phyloP scores from a whole-genome alignment of 1,140 invertebrate species.

The Reticulitermes speratus region DNA sequence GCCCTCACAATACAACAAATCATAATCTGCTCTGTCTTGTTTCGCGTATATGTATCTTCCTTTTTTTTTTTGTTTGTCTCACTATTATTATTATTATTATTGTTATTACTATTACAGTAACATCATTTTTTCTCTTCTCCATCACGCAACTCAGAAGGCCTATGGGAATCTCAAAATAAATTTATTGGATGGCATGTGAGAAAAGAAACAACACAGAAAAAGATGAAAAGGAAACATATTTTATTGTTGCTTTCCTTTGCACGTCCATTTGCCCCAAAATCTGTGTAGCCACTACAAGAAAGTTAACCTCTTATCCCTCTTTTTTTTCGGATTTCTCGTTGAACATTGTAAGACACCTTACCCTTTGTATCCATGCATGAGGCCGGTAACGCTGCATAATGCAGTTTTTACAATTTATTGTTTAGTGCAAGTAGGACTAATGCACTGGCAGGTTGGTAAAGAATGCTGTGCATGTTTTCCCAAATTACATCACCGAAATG shows the following conservation, averaged over 20 bases:
- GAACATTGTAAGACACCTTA: too few species aligned
- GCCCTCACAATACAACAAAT: not conserved
- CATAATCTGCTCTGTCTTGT: not conserved
- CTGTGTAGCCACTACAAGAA: not conserved
- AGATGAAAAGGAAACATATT: not conserved
- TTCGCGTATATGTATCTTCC: too few species aligned
- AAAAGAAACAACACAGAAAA: not conserved
- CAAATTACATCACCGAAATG: too few species aligned
- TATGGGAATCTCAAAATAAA: not conserved
- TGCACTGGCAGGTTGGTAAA: too few species aligned
- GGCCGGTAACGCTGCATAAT: too few species aligned
- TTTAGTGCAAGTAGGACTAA: too few species aligned
- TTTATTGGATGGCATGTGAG: not conserved
- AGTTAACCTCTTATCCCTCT: not conserved
- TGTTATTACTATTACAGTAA: not conserved
- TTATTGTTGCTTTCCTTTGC: not conserved
- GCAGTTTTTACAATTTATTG: too few species aligned
- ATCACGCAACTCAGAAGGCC: not conserved
- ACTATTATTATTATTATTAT: too few species aligned
- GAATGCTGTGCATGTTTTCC: too few species aligned
- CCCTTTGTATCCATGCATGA: too few species aligned
- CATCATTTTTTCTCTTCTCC: not conserved
- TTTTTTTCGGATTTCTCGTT: not conserved
- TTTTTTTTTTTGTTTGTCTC: too few species aligned
- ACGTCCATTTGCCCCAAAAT: not conserved